Base-by-base conservation (phyloP, 1,140 invertebrate genomes). In the Macrosteles quadrilineatus region DNA sequence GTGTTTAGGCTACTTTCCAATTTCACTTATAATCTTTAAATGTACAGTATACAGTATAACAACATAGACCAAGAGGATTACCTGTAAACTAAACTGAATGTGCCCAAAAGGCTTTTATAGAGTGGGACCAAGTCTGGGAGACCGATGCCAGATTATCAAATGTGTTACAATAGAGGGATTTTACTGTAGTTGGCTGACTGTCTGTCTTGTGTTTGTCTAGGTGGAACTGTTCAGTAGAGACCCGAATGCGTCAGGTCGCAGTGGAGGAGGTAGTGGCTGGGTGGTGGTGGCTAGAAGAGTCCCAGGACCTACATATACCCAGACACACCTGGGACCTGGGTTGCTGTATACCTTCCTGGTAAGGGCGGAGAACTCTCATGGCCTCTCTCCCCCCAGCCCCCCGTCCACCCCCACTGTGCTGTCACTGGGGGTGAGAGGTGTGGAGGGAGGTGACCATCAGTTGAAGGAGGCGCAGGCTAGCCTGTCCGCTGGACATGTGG, bases 271-370 rank as follows among this genome's bases (percentile, higher is more conserved):
- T 72, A 66, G 63, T 21, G 43, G 89, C 72, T 90, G 88, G 88
- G 83, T 86, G 29, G 82, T 87, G 3, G 83, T 89, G 32, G 86
- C 84, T 2, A 81, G 84, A 70, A 81, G 86, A 72, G 78, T 90
- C 1, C 81, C 81, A 63, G 86, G 87, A 50, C 86, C 86, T 32
- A 85, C 85, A 59, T 88, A 85, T 74, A 87, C 86, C 9, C 86
- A 86, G 40, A 85, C 86, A 72, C 86, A 89, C 73, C 82, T 95
- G 23, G 85, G 86, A 43, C 86, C 87, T 31, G 91, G 89, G 21
- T 87, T 89, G 0, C 87, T 88, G 0, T 97, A 97, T 77, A 87
- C 93, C 75, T 97, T 97, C 79, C 82, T 96, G 31, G 87, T 97
- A 0, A 82, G 89, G 55, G 91, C 94, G 0, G 91, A 94, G 81